These are phyloP conservation scores for Microcaecilia unicolor DNA, from an alignment of 2,797 vertebrate genomes.

Conservation along the genomic window DNA sequence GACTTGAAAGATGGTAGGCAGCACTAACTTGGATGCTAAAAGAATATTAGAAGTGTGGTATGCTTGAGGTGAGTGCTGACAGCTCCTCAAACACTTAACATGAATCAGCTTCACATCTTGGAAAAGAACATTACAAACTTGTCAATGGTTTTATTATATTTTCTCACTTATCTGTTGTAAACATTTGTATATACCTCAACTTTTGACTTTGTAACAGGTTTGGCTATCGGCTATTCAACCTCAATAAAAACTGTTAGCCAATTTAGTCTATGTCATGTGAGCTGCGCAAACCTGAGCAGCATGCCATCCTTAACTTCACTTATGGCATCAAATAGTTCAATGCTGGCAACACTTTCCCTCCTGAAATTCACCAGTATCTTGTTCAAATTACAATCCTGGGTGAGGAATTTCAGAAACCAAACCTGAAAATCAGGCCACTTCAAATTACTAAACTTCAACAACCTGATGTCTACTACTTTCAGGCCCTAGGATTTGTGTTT, in stretches of 20 bases:
- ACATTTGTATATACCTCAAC: fast-evolving
- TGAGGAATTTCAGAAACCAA: too few species aligned
- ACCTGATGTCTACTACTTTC: too few species aligned
- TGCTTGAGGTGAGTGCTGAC: neutral
- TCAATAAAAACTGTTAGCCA: fast-evolving
- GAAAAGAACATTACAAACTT: neutral
- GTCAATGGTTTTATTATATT: neutral
- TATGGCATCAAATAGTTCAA: too few species aligned
- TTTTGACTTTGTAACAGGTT: neutral
- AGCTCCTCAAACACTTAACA: neutral
- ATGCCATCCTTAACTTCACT: too few species aligned
- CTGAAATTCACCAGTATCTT: too few species aligned
- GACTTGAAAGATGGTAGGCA: neutral
- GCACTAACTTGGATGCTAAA: neutral
- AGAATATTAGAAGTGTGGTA: neutral
- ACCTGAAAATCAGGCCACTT: too few species aligned
- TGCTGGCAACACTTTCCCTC: too few species aligned
- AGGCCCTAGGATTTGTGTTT: too few species aligned
- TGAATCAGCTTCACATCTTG: neutral
- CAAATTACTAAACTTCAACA: too few species aligned
- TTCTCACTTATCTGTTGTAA: neutral
- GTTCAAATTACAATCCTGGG: too few species aligned
- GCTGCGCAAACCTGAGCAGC: neutral
- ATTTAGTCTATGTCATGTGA: neutral
- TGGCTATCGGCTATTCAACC: too few species aligned